Conservation (phyloP, 2,888 invertebrate genomes). For the Sisyra terminalis region DNA sequence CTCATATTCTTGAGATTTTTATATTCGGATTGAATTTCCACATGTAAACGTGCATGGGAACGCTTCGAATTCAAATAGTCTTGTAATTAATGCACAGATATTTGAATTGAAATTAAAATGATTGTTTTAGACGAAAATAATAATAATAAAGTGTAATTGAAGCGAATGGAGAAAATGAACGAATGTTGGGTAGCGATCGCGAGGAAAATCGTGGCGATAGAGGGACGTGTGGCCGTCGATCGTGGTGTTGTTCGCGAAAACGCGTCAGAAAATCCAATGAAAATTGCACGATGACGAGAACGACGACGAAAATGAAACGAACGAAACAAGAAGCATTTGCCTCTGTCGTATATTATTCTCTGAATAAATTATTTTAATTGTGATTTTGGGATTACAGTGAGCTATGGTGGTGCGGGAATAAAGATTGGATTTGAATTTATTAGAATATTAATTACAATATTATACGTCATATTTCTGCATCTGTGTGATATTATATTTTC, state of each 20-base stretch:
- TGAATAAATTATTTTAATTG: conserved; percentile 9
- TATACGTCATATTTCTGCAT: conserved; percentile 7
- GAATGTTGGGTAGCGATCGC: no score
- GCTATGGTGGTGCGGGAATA: conserved; percentile 8
- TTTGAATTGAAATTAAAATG: no score
- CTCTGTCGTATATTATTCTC: conserved; percentile 6
- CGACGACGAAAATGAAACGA: no score
- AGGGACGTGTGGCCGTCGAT: no score
- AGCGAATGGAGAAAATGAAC: no score
- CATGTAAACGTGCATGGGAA: neutral
- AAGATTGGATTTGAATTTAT: conserved; percentile 10
- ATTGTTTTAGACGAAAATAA: no score
- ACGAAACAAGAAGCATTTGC: neutral
- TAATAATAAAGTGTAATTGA: no score
- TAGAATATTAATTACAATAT: conserved; percentile 10
- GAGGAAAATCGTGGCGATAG: no score
- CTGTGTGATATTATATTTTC: neutral
- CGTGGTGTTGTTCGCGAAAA: no score
- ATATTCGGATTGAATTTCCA: neutral
- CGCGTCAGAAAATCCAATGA: no score
- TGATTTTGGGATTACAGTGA: conserved; percentile 8
- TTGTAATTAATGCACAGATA: no score
- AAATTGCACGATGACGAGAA: no score
- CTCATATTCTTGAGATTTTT: neutral
- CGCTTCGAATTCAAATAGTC: neutral